phyloP scores from a whole-genome alignment of 2,888 invertebrate genomes.

The Pristionchus entomophagus region DNA sequence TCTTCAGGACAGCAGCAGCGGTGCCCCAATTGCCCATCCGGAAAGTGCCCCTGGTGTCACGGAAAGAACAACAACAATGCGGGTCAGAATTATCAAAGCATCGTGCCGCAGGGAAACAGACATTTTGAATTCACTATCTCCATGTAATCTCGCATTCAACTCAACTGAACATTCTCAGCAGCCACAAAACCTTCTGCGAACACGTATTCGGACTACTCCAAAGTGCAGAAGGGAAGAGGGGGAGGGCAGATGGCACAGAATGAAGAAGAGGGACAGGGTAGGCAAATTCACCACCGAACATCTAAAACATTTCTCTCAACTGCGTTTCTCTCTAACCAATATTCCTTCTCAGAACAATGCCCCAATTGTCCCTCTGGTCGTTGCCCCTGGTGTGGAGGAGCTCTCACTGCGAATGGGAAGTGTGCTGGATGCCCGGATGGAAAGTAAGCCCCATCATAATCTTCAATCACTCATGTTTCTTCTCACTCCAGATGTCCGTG shows the following conservation, averaged over 20 bases:
- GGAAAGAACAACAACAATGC: constrained; percentile 25
- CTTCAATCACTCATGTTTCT: background rate
- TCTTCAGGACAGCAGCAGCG: background rate
- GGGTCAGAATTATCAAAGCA: background rate
- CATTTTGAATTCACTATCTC: no score
- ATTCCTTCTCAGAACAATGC: constrained; percentile 28
- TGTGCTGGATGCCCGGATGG: constrained; percentile 44
- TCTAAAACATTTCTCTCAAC: background rate
- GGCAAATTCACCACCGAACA: background rate
- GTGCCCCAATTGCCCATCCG: constrained; percentile 46
- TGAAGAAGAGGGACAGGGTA: background rate
- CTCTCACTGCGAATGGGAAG: background rate
- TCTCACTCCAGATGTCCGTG: constrained; percentile 41
- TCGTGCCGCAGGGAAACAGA: no score
- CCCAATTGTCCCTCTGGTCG: constrained; percentile 41
- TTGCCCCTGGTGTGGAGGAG: constrained; percentile 45
- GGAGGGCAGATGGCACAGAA: background rate
- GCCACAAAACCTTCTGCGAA: background rate
- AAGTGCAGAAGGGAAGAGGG: constrained; percentile 11
- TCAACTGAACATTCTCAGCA: no score
- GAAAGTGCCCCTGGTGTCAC: constrained; percentile 46
- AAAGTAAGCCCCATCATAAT: background rate
- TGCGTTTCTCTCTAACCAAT: background rate
- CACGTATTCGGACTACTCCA: constrained; percentile 9
- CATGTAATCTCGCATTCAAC: no score